Base-by-base conservation (phyloP, 2,113 vertebrate genomes). In the Ovis canadensis region DNA sequence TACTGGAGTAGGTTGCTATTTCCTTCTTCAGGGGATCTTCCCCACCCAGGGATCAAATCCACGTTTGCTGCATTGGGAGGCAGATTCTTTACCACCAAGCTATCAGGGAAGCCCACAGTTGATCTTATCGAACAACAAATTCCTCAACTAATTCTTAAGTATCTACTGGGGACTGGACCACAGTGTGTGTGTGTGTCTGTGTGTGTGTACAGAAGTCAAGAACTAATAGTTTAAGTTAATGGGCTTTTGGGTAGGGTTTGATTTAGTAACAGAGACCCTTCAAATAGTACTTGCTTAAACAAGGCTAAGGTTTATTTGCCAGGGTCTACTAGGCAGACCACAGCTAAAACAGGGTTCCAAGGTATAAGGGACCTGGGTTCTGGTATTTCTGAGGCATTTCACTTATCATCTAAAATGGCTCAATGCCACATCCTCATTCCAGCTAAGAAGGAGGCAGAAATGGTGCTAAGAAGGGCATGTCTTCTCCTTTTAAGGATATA, bases 341-440 rank as follows among this genome's bases (percentile, higher is more conserved):
- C 50, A 52, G n/a, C 10, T 59, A 19, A 45, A 78, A 83, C 13
- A 36, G 25, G 9, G 2, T 64, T 96, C 71, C 15, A 84, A 86
- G 62, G 57, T 80, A 55, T n/a, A 83, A 90, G 10, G n/a, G 31
- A 90, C 0, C 29, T 17, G 50, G 6, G 7, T 57, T 77, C 59
- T 94, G 45, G 40, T 14, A 59, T 95, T 31, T 82, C 40, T 88
- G 84, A 84, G 84, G 29, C 62, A 12, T 95, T 74, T 84, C 40
- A 82, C 7, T 90, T 19, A 90, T 78, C 33, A 29, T 59, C 17
- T 43, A 62, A n/a, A 88, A 40, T 85, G 88, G n/a, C 27, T 90
- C 36, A 88, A 36, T 5, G 31, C 21, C 16, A 45, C 23, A 16
- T 31, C 67, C 50, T 84, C n/a, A 29, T 55, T 93, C 16, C 17